Evolutionary conservation across 2,113 vertebrate genomes (phyloP).

Genomic region (Furnarius figulus): DNA sequence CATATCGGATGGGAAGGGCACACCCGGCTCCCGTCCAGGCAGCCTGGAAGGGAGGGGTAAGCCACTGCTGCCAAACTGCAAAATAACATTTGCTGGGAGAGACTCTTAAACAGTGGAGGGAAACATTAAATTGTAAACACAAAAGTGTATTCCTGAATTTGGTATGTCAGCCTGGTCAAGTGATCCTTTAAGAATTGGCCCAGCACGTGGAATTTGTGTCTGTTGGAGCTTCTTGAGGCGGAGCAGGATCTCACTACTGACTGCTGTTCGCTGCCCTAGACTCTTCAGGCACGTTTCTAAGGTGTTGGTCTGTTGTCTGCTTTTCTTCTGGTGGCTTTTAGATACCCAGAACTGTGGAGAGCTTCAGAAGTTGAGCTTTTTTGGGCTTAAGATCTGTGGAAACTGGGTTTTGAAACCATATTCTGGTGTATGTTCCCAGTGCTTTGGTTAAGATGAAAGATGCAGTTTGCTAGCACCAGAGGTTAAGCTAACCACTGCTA

Average conservation of each 20-base stretch:
- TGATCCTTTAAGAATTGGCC: background rate
- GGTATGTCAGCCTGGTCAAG: rapidly evolving
- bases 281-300: background rate
- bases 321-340: background rate
- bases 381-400: background rate
- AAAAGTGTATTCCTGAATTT: background rate
- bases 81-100: background rate
- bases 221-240: background rate
- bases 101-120: background rate
- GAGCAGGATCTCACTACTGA: background rate
- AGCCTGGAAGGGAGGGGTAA: background rate
- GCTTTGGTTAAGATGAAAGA: background rate
- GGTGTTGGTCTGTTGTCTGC: background rate
- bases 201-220: rapidly evolving
- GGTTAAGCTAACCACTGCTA: background rate
- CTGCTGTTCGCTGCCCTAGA: background rate
- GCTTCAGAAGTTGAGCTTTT: background rate
- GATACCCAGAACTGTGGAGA: background rate
- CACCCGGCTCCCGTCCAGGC: background rate
- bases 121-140: background rate
- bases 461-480: background rate
- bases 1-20: background rate
- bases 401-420: background rate
- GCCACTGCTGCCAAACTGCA: background rate
- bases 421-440: background rate